Evolutionary conservation across 2,797 vertebrate genomes (phyloP), one percentile per base, ranked within the genome.

Genomic region (Gambusia yucatana): DNA sequence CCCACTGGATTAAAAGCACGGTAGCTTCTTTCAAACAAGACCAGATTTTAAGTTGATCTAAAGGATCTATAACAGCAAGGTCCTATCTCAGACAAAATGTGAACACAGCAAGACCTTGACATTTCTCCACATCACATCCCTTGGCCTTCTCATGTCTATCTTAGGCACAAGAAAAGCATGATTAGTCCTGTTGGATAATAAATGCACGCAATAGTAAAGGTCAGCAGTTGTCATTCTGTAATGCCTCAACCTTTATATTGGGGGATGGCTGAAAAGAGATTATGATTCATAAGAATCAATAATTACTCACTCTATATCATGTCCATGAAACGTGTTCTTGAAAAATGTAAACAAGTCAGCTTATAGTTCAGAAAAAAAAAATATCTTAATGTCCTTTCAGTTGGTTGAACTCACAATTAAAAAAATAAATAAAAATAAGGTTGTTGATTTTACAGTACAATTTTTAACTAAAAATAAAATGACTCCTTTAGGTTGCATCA

Each of bases 211-310:
- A 77, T 86, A 84, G 78, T 84, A 95, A 96, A 95, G 94, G 94
- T 93, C 92, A 93, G 81, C 67, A 39, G 82, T 90, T 92, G 93
- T 95, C 92, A 88, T 80, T 82, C 84, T 84, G 92, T 94, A 93
- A 94, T 94, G 91, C 88, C 80, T 94, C 87, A 92, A 94, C 94
- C 94, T 95, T 94, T 95, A 90, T 90, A 90, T 77, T 80, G 81
- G 82, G 86, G 87, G 75, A 84, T 77, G 79, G 81, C 82, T 8
- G 1, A 84, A 77, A 67, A 67, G 61, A 85, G 79, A 87, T 78
- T 73, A 85, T 81, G 74, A 81, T 76, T 81, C 86, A 90, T 84
- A 10, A 63, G 75, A 82, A 87, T 85, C 82, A 82, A 91, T 90
- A 82, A 83, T 86, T 83, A 77, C 65, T 83, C 73, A 83, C 76